A percentile compares a stretch with the other conserved stretches of the same genome.
Conservation (phyloP, 2,113 vertebrate species). For the Ceyx margarethae region DNA sequence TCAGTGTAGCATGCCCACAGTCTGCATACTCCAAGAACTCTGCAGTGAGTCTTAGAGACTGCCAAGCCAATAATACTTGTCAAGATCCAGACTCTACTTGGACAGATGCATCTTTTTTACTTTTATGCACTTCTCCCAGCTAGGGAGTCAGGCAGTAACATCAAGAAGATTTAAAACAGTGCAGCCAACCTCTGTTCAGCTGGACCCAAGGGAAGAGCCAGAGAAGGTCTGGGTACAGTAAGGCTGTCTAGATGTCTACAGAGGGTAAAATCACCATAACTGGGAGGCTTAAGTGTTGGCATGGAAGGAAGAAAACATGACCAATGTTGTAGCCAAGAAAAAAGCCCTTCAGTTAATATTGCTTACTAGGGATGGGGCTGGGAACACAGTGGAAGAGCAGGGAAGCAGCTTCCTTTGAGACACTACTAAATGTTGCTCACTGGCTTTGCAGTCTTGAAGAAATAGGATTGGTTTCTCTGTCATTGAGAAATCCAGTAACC, state of each 20-base stretch:
- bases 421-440: not conserved
- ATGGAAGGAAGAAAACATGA: not conserved
- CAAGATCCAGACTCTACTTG: not conserved
- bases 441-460: not conserved
- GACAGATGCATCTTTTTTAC: not conserved
- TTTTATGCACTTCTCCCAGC: not conserved
- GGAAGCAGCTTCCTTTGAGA: not conserved
- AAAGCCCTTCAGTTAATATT: not conserved
- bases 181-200: not conserved
- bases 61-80: not conserved
- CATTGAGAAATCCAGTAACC: not conserved
- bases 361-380: not conserved
- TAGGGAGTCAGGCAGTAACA: not conserved
- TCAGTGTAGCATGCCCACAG: not conserved
- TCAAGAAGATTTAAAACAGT: fast-evolving
- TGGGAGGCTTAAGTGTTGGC: not conserved
- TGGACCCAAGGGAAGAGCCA: not conserved
- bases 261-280: not conserved
- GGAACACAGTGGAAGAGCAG: not conserved
- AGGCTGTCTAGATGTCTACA: not conserved
- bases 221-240: not conserved
- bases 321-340: not conserved
- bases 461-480: not conserved
- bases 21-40: not conserved
- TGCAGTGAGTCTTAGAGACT: not conserved